Evolutionary conservation across 2,797 vertebrate species (phyloP), one percentile per base, ranked within the genome.

Genomic region (Notolepis coatsorum): DNA sequence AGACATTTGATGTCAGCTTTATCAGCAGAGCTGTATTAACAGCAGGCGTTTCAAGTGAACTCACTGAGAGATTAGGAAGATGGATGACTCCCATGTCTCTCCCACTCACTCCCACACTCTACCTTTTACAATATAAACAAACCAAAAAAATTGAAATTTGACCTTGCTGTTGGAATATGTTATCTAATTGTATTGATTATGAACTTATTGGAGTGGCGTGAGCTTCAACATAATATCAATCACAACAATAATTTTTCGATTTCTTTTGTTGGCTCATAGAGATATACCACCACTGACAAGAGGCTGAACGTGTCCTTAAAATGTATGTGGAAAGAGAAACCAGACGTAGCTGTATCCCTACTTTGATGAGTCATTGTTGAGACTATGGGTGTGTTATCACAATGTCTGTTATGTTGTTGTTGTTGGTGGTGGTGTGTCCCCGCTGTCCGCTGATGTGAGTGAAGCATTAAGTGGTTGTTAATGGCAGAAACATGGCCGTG

Each of bases 401-500:
- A 52, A 46, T 57, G 68, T 79, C 71, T 78, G 71, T 77, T 80
- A 48, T 72, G 59, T 71, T 80, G 71, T 81, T 84, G 65, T 87
- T 75, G 79, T 89, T 70, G 71, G 73, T 53, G 46, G 17, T 53
- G 49, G 20, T 51, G 61, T 61, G 77, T 85, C 77, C 80, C 74
- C 17, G 62, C 77, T 81, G 84, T 80, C 87, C 79, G 80, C 80
- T 89, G 84, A 88, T 87, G 80, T 74, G 70, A 84, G 74, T 65
- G 68, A 59, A 80, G 75, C 65, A 67, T 79, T 86, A 92, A 92
- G 90, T 82, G 79, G 84, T 83, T 92, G 42, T 74, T 92, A 93
- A 93, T 93, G 91, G 84, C 87, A 85, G 82, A 82, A 92, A 91
- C 89, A 89, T 72, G 86, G 82, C 80, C 59, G 84, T 85, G 84